Evolutionary conservation across 2,113 vertebrate genomes (phyloP), one percentile per base, ranked within the genome.

Genomic region (Lepus americanus): DNA sequence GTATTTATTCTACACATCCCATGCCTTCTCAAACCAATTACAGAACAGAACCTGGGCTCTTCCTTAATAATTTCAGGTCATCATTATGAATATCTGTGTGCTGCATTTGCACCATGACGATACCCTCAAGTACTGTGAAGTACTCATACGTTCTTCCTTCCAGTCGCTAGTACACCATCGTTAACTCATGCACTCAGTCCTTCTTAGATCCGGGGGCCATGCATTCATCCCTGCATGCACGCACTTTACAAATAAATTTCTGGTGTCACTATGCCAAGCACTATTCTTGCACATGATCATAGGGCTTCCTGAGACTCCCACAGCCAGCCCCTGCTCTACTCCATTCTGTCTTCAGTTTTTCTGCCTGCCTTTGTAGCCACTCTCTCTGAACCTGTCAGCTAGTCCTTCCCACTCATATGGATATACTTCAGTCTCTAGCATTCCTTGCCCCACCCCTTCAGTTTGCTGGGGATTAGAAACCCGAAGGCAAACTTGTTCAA

Each of bases 401-500:
- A 19, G 14, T 16, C 13, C 12, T 53, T 61, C 36, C 61, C 49
- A 9, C 67, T 33, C 13, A 61, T 16, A 31, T 29, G 11, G 33
- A 27, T 2, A 59, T 44, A 31, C 5, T 31, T 64, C 63, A 53
- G 31, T 59, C 67, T 88, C 29, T 14, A 61, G 69, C 23, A 17
- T 27, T 61, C 14, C 39, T 86, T 27, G 78, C 14, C 16, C 9
- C 7, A 23, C 55, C 66, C 39, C 59, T 94, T 91, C 51, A 89
- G 39, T 72, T 81, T 77, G 82, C 31, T 66, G 33, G 61, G 69
- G 82, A 89, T 96, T 95, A 86, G 69, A 97, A 94, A 86, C 19
- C 73, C 89, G 44, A 36, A 72, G 64, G 95, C 63, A 91, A 89
- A 87, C 87, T 93, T 83, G 93, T 89, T 94, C 51, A 79, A 95